Conservation (phyloP, 1,140 invertebrate genomes). For the Lepeophtheirus salmonis region DNA sequence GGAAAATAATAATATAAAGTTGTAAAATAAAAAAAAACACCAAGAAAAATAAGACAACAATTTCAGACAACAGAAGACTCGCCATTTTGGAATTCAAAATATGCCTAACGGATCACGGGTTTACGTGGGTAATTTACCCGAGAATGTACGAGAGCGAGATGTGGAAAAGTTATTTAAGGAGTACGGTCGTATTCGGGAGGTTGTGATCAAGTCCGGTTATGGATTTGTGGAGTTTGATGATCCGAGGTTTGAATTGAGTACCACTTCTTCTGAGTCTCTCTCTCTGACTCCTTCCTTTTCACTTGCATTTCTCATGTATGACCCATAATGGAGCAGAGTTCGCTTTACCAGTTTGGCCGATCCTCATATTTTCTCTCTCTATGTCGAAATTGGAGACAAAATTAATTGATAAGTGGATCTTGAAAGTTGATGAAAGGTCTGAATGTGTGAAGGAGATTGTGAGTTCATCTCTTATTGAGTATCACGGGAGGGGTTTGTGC, state of each 20-base stretch:
- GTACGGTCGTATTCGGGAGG: constrained; percentile 82
- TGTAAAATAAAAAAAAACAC: not conserved
- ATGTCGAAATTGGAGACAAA: not conserved
- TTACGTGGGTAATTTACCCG: constrained; percentile 36
- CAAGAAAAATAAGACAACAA: too few species aligned
- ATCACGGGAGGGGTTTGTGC: too few species aligned
- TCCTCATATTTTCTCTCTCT: not conserved
- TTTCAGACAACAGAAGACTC: too few species aligned
- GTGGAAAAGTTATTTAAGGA: constrained; percentile 92
- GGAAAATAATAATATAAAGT: not conserved
- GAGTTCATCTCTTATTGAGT: too few species aligned
- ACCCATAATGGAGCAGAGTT: not conserved
- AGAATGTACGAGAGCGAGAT: constrained; percentile 82
- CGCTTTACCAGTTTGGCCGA: not conserved
- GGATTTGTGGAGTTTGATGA: constrained; percentile 54
- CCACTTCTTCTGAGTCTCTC: not conserved
- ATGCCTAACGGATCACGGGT: not conserved
- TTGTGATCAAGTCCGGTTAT: constrained; percentile 94
- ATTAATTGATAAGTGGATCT: too few species aligned
- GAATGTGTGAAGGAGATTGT: too few species aligned
- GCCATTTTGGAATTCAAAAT: not conserved
- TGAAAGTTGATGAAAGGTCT: too few species aligned
- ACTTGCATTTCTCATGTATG: not conserved
- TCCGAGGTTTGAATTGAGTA: not conserved
- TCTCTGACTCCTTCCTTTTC: not conserved